Base-by-base conservation (phyloP, 2,888 invertebrate genomes). In the Trypoxylon attenuatum region DNA sequence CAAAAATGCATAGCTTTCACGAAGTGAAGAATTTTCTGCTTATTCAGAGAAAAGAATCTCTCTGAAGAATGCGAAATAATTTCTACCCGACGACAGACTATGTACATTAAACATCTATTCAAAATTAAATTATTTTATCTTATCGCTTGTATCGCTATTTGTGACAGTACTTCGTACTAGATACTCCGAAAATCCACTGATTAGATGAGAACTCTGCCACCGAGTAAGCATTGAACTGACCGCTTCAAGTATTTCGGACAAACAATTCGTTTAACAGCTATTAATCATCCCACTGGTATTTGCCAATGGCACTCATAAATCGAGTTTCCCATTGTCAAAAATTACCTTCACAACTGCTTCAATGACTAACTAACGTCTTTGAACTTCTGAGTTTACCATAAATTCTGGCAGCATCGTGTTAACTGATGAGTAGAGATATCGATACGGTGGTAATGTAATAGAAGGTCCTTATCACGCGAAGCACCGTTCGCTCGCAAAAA, bases 401-500 rank as follows among this genome's bases (percentile, higher is more conserved):
- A 15, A 2, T 5, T 5, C 23, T 23, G 8, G 22, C 29, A 43
- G 56, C 25, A 1, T n/a, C 16, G 2, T 50, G 15, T 22, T 27
- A 29, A 47, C 29, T 23, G 56, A 64, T 69, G 23, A 43, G 22
- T 16, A 54, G 49, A 61, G 57, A 71, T 71, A 65, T 52, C 54
- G 46, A 13, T 5, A 15, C 10, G 8, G 29, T 19, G 21, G 2
- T 15, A 15, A 21, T 16, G 23, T 27, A 42, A 13, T 27, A 53
- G n/a, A 38, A 45, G 38, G 27, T 18, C 41, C 65, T 76, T 76
- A 76, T 76, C 74, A 62, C 29, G 16, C 38, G 54, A 51, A 57
- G 16, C 46, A 53, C 52, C 25, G 18, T n/a, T 25, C 39, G 41
- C n/a, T 16, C 13, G 53, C 23, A 33, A 68, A 70, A 65, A 71